Evolutionary conservation across 2,113 vertebrate species (phyloP), one percentile per base, ranked within the genome.

Genomic region (Carassius gibelio): DNA sequence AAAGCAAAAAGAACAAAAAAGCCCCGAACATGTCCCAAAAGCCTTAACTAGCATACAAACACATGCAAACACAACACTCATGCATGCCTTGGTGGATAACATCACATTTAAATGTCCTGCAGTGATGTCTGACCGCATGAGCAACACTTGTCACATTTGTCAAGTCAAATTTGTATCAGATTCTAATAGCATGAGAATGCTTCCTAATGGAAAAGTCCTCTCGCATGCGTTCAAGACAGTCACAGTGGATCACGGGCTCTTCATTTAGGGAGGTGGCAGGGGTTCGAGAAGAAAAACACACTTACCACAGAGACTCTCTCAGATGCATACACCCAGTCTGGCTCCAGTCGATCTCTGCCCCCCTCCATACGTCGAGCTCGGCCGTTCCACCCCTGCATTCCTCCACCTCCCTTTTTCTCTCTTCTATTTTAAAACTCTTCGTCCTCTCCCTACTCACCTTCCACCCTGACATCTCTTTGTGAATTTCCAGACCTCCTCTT

Each of bases 101-200:
- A 82, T 86, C 84, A 88, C 82, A 89, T 87, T 84, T 88, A 68
- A 79, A 62, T 77, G 66, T 92, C 91, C 90, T 90, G 90, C 91
- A 80, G 84, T 77, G 57, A 83, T 90, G 89, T 91, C 89, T 72
- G 75, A 89, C 85, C 89, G 77, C 80, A 92, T 91, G 90, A 93
- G 93, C 89, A 93, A 85, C 85, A 88, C 68, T 90, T 92, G 91
- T 92, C 91, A 91, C 91, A 88, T 89, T 86, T 90, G 92, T 93
- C 91, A 93, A 88, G 91, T 88, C 81, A 82, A 74, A 84, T 92
- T 88, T 82, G 62, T 79, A 89, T 90, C 88, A 86, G 82, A 84
- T 75, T 26, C 64, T 80, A 84, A 87, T 69, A 88, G 86, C 78
- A 83, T 84, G 86, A 89, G 91, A 90, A 87, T 83, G 82, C 86